phyloP scores from a whole-genome alignment of 2,113 vertebrate genomes.

The Mirza zaza region DNA sequence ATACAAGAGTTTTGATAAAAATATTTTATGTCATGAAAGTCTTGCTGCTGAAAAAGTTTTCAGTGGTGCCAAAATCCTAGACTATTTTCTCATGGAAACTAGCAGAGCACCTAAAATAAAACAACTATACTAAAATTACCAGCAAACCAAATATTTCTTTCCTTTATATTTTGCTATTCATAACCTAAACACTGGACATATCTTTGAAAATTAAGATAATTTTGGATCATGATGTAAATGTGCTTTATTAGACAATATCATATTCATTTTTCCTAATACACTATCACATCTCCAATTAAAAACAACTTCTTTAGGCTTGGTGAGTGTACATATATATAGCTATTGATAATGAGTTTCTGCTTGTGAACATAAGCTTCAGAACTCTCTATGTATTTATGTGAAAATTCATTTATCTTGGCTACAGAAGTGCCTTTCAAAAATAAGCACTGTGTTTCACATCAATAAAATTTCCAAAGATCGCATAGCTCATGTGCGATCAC shows the following conservation, averaged over 20 bases:
- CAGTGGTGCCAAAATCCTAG: background rate
- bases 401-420: slow-evolving; percentile 14
- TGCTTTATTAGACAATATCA: background rate
- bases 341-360: background rate
- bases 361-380: slow-evolving; percentile 38
- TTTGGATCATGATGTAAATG: background rate
- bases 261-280: background rate
- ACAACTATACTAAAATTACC: background rate
- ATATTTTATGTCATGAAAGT: background rate
- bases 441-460: background rate
- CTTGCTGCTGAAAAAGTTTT: background rate
- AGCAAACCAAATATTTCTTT: background rate
- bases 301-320: background rate
- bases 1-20: background rate
- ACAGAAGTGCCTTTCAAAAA: slow-evolving; percentile 55
- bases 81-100: background rate
- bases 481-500: background rate
- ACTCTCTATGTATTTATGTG: background rate
- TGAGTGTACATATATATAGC: background rate
- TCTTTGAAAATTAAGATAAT: background rate
- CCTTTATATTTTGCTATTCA: background rate
- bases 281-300: background rate
- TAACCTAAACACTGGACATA: background rate
- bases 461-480: slow-evolving; percentile 53
- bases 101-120: background rate